These are phyloP conservation scores for Hephaestus fuliginosus DNA, from an alignment of 2,797 vertebrate genomes.

Conservation along the genomic window DNA sequence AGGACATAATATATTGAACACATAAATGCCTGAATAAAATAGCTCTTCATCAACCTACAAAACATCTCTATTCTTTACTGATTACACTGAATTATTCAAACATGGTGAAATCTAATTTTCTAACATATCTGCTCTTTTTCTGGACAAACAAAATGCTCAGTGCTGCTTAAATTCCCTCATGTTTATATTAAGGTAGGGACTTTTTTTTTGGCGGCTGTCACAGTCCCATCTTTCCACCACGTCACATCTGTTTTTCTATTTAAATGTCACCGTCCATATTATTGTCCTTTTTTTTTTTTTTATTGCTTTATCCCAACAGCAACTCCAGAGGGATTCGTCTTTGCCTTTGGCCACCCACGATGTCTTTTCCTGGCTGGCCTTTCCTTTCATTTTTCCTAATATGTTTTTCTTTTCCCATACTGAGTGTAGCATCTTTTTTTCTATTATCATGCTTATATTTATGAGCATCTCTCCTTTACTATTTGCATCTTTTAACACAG, in stretches of 20 bases:
- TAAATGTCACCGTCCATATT: not conserved
- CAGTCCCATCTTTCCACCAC: not conserved
- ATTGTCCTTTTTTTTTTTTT: not conserved
- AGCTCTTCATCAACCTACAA: no score
- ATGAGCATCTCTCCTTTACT: no score
- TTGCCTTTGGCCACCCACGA: not conserved
- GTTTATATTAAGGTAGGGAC: not conserved
- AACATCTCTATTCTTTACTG: not conserved
- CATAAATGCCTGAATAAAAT: no score
- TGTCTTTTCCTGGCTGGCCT: not conserved
- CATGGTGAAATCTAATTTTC: no score
- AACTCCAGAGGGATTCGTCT: not conserved
- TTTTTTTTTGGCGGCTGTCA: not conserved
- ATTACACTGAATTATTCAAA: not conserved
- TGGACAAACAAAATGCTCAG: not conserved
- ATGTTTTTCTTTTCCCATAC: not conserved
- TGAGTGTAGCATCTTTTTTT: not conserved
- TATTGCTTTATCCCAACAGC: not conserved
- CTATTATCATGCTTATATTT: not conserved
- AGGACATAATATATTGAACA: no score
- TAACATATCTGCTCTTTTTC: not conserved
- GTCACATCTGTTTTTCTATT: slow-evolving; percentile 10
- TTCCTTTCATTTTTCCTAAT: no score
- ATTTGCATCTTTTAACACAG: not conserved
- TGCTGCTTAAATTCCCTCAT: not conserved